A percentile compares a stretch with the other conserved stretches of the same genome.
Conservation (phyloP, 2,113 vertebrate species). For the Eulemur macaco region DNA sequence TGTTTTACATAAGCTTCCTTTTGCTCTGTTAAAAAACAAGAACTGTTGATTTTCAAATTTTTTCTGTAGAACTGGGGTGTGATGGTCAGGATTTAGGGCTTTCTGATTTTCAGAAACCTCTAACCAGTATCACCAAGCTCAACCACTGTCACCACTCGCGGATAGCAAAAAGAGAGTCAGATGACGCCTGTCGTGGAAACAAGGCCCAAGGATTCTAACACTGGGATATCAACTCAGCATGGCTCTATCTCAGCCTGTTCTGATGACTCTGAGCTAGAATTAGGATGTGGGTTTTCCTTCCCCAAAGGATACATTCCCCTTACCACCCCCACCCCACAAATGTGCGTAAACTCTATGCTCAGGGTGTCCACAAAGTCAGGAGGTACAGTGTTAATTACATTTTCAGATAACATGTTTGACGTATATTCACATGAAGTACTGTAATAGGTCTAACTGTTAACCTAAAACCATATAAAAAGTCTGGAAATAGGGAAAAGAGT, state of each 20-base stretch:
- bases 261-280: fast-evolving
- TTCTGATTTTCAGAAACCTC: neutral
- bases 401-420: neutral
- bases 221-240: neutral
- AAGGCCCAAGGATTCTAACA: neutral
- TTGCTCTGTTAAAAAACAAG: neutral
- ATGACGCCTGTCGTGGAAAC: neutral
- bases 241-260: neutral
- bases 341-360: neutral
- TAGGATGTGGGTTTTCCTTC: neutral
- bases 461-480: neutral
- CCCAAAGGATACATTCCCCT: neutral
- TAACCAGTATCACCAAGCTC: neutral
- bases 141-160: neutral
- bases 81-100: neutral
- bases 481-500: neutral
- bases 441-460: neutral
- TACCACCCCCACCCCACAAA: neutral
- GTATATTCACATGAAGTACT: neutral
- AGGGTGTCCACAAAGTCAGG: neutral
- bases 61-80: neutral
- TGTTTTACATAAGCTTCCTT: neutral
- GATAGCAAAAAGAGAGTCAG: neutral
- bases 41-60: neutral
- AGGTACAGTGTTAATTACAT: neutral